Conservation (phyloP, 2,888 invertebrate genomes). For the Mesochorus sp. region DNA sequence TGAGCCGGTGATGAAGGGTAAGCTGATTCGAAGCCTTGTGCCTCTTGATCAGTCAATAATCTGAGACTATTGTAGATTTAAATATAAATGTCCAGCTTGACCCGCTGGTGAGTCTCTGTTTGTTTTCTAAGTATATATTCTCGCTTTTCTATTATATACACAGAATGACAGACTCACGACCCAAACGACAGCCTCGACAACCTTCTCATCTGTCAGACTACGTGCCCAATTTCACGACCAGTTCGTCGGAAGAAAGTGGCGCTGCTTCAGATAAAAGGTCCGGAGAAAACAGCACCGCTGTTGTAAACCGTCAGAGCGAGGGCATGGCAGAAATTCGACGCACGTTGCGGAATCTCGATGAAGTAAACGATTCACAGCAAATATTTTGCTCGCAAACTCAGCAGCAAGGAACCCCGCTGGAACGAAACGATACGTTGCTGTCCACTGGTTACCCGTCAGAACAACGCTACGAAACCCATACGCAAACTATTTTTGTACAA, state of each 20-base stretch:
- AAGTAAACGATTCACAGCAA: background rate
- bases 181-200: background rate
- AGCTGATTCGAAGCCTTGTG: too few species aligned
- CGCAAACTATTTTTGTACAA: too few species aligned
- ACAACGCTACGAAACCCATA: too few species aligned
- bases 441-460: too few species aligned
- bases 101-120: too few species aligned
- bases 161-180: background rate
- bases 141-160: background rate
- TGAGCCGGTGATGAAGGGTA: too few species aligned
- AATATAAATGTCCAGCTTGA: too few species aligned
- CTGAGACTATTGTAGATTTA: too few species aligned
- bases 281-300: background rate
- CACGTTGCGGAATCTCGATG: background rate
- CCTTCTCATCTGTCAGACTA: background rate
- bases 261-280: background rate
- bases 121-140: background rate
- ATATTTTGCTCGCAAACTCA: background rate
- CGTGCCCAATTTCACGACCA: background rate
- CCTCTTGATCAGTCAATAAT: too few species aligned
- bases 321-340: background rate
- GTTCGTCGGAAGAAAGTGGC: background rate
- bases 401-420: background rate
- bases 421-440: background rate
- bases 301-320: background rate